These are phyloP conservation scores for Electrona antarctica DNA, from an alignment of 2,113 vertebrate genomes.

Conservation along the genomic window DNA sequence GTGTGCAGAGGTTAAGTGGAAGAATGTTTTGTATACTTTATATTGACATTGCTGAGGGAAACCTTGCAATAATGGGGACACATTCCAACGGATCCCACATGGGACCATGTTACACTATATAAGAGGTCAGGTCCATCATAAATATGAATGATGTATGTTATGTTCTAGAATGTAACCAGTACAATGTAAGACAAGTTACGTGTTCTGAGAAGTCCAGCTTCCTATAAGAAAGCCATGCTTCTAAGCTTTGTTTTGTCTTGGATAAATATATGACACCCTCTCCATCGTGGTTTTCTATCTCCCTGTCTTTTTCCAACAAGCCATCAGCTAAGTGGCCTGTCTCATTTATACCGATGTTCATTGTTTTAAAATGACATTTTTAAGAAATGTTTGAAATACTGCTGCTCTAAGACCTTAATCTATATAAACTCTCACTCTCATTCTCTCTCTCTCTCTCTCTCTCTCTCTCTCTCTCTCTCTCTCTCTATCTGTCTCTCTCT, in stretches of 20 bases:
- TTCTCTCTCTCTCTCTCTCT: neutral
- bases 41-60: too few species aligned
- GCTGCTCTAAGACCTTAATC: neutral
- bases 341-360: constrained; percentile 43
- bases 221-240: constrained; percentile 6
- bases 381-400: constrained; percentile 42
- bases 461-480: constrained; percentile 1
- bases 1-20: constrained; percentile 60
- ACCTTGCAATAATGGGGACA: too few species aligned
- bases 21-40: constrained; percentile 42
- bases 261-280: constrained; percentile 27
- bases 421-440: neutral
- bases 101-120: too few species aligned
- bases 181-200: too few species aligned
- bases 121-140: too few species aligned
- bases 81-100: too few species aligned
- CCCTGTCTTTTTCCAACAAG: constrained; percentile 30
- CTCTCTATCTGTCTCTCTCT: neutral
- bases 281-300: constrained; percentile 19
- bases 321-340: constrained; percentile 42
- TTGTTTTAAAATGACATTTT: constrained; percentile 63
- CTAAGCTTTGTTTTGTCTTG: constrained; percentile 18
- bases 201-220: neutral
- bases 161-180: too few species aligned
- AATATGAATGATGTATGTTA: too few species aligned